Base-by-base conservation (phyloP, 2,113 vertebrate species). In the Macrotis lagotis region DNA sequence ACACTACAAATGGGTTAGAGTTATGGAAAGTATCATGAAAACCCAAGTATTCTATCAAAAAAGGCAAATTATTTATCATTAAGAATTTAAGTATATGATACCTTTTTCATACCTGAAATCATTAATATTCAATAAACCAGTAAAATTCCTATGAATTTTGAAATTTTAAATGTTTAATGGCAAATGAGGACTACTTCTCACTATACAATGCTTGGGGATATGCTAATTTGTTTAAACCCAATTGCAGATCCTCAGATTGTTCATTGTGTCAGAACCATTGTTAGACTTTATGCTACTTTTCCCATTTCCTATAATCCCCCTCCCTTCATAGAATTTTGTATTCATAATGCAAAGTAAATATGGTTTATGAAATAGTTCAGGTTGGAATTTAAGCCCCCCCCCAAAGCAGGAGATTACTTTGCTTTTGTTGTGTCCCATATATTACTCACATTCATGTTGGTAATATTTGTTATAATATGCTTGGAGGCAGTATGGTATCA, bases 1-100 rank as follows among this genome's bases (percentile, higher is more conserved):
- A 51, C 93, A 59, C 37, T 97, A 26, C 92, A 97, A 94, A n/a
- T 94, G 50, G 96, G 10, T 94, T 93, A 90, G 91, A 91, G 83
- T 91, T 89, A 25, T 10, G 19, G 3, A 94, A 83, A 91, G 47
- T 95, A 91, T 26, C 90, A 90, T 83, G 55, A 92, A 53, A 4
- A 96, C 53, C 88, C 91, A 50, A 90, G 55, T n/a, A n/a, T 74
- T 90, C 50, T 94, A 88, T 93, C 93, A 95, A 91, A 55, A 83
- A 83, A 44, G 37, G 37, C 14, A 83, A 83, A 90, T 95, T 93
- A 44, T 74, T 91, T 96, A 50, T 94, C 91, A 26, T 22, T 53
- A 53, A 93, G 91, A 97, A 88, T 11, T 31, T 74, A 47, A 59
- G 10, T 93, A 96, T n/a, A 83, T 96, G n/a, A 48, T 93, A 7